Evolutionary conservation across 1,140 invertebrate species (phyloP), one percentile per base, ranked within the genome.

Genomic region (Lordiphosa mommai): DNA sequence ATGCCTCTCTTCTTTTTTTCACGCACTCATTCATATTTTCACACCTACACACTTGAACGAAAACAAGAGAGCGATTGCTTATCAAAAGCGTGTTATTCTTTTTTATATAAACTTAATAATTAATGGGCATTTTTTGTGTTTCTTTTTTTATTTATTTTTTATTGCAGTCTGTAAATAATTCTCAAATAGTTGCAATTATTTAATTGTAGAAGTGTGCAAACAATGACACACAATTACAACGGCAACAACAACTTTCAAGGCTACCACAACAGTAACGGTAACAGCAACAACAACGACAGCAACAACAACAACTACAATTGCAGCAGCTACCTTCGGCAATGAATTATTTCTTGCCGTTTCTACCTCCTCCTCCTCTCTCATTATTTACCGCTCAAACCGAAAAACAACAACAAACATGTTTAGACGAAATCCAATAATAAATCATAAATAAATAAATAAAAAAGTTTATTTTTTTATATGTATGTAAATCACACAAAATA

Each of bases 171-270:
- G 56, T 49, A 52, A 61, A 44, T 41, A 71, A 52, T 49, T 34
- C 52, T 49, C 46, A 58, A 67, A 70, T 63, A 58, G 47, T 55
- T 60, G 53, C 37, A 71, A 60, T 61, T 63, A 82, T 53, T 59
- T 57, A 61, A 47, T 47, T 69, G 64, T 59, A 61, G 44, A 36
- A 46, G 38, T 59, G 52, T 61, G 58, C 56, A 70, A 76, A 80
- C 66, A 67, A 82, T 82, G 76, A 84, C 71, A 82, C 63, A 74
- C 55, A 67, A 57, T 43, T 61, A 38, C 50, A 65, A 48, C 38
- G 50, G 29, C 16, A 65, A 43, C 52, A 59, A 53, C 46, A 53
- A 48, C 43, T 37, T 13, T 60, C 65, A 68, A 68, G 65, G 65
- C 65, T 68, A 68, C 37, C 41, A 33, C 38, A 30, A 38, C 44